Evolutionary conservation across 2,797 vertebrate genomes (phyloP).

Genomic region (Alcedo atthis): DNA sequence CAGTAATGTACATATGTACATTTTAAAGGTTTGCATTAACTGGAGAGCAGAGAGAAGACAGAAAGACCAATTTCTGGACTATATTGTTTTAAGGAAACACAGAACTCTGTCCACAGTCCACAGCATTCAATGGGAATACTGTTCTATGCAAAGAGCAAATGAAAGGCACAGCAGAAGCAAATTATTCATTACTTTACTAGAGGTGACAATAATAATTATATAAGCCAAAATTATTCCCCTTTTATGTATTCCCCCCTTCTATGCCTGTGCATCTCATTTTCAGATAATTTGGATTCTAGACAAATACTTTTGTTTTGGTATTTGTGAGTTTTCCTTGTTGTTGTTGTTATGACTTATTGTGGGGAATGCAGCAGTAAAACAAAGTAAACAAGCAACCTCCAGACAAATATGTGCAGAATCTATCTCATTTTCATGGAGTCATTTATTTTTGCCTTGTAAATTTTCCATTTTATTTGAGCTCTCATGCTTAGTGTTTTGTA

Average conservation of each 20-base stretch:
- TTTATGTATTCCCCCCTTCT: background rate
- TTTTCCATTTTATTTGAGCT: constrained; percentile 41
- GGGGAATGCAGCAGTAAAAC: background rate
- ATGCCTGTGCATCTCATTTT: constrained; percentile 14
- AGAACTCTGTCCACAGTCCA: background rate
- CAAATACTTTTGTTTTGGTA: constrained; percentile 18
- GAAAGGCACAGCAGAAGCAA: background rate
- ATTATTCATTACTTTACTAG: background rate
- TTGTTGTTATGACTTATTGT: background rate
- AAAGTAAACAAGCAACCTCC: background rate
- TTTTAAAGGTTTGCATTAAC: background rate
- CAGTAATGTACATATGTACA: background rate
- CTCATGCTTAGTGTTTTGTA: constrained; percentile 27
- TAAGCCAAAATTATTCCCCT: background rate
- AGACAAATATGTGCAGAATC: constrained; percentile 14
- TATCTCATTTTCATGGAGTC: constrained; percentile 21
- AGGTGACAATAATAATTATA: background rate
- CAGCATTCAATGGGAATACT: background rate
- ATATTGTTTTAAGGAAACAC: background rate
- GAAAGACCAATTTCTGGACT: background rate
- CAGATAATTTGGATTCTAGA: background rate
- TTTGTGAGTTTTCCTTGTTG: constrained; percentile 49
- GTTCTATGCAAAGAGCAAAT: background rate
- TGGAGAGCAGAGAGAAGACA: background rate
- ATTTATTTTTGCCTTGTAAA: constrained; percentile 38